Base-by-base conservation (phyloP, 2,888 invertebrate genomes). In the Endomychus coccineus region DNA sequence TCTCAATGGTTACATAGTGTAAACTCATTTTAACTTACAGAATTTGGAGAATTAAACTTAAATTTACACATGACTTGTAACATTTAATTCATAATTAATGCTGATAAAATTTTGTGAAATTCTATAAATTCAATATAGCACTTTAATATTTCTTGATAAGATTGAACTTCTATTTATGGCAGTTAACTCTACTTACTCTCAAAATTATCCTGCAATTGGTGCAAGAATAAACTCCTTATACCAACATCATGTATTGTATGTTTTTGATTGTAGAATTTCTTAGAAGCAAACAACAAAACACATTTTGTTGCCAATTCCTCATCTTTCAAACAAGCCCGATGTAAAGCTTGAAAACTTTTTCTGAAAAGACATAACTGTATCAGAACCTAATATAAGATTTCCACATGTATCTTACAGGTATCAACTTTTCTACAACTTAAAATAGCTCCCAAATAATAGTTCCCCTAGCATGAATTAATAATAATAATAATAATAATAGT, bases 201-300 rank as follows among this genome's bases (percentile, higher is more conserved):
- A 46, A 58, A 62, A 45, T 55, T 55, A 29, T 51, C 43, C 45
- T 66, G 64, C 34, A 65, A 47, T 34, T 52, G 52, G 30, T 39
- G 41, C 23, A 66, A 45, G 46, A 64, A 62, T 45, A 49, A 7
- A 13, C 7, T 17, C 14, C 16, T 24, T 23, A 50, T 43, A 40
- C 48, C 49, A 13, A 47, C 38, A 4, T 50, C 43, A n/a, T 50
- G 48, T 30, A 52, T 38, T 23, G 30, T 13, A 3, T 10, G 28
- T 21, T 16, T 43, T 14, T 14, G 45, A 44, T 16, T 24, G 16
- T 52, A 49, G 45, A 64, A 64, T 9, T 58, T 51, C 34, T 58
- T 51, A n/a, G 61, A 55, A 7, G 64, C 48, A 14, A 61, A 50
- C 48, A 64, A 54, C 27, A 48, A 39, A 5, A 63, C 55, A 12